Evolutionary conservation across 2,888 invertebrate species (phyloP).

Genomic region (Elegia similella): DNA sequence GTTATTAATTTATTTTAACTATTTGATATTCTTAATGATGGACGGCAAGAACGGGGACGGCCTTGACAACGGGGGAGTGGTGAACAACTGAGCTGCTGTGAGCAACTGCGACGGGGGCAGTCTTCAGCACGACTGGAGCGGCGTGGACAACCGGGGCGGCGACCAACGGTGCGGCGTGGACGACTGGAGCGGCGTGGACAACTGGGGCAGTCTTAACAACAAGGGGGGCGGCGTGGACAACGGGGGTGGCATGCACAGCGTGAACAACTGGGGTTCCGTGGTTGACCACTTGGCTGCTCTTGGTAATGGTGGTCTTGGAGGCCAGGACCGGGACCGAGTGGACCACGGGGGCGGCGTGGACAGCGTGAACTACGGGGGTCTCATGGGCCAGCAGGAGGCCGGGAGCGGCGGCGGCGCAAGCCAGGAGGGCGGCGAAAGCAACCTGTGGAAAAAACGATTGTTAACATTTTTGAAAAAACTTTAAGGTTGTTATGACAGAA

Average conservation of each 20-base stretch:
- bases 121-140: constrained; percentile 60
- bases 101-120: constrained; percentile 59
- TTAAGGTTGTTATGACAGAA: too few relatives aligned
- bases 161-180: constrained; percentile 49
- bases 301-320: constrained; percentile 69
- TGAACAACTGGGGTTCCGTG: constrained; percentile 59
- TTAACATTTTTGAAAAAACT: too few relatives aligned
- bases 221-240: constrained; percentile 48
- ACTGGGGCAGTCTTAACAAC: constrained; percentile 58
- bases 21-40: constrained; percentile 44
- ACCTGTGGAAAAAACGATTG: constrained; percentile 49
- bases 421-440: constrained; percentile 73
- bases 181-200: constrained; percentile 43
- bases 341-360: constrained; percentile 59
- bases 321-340: constrained; percentile 49
- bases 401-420: constrained; percentile 73
- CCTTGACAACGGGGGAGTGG: constrained; percentile 60
- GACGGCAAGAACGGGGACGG: constrained; percentile 61
- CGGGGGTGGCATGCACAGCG: constrained; percentile 35
- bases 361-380: constrained; percentile 58
- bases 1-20: constrained; percentile 33
- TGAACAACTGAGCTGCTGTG: constrained; percentile 70
- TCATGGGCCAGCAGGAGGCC: constrained; percentile 60
- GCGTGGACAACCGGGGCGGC: constrained; percentile 40
- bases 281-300: constrained; percentile 73